Conservation (phyloP, 1,140 invertebrate species). For the Achatina immaculata region DNA sequence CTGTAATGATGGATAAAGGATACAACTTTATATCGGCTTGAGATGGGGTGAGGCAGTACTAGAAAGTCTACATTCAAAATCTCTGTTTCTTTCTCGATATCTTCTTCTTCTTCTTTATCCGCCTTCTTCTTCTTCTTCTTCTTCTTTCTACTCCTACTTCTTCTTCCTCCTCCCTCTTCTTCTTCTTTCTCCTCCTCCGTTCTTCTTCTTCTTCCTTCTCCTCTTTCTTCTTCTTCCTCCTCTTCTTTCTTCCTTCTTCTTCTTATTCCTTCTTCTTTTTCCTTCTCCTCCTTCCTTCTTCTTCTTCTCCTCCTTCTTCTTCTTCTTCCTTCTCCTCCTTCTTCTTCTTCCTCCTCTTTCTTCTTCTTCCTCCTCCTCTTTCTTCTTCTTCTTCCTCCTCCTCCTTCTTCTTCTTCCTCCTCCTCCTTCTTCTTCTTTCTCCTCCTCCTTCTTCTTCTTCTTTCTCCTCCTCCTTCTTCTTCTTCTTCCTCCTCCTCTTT, state of each 20-base stretch:
- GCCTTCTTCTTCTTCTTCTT: slow-evolving; percentile 23
- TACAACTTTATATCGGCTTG: too few relatives aligned
- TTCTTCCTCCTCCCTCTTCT: slow-evolving; percentile 20
- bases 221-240: slow-evolving; percentile 6
- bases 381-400: not conserved
- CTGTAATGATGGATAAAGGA: too few relatives aligned
- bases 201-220: slow-evolving; percentile 28
- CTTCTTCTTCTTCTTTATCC: slow-evolving; percentile 7
- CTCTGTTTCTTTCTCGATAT: not conserved
- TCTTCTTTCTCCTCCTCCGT: slow-evolving; percentile 7
- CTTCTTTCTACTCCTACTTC: slow-evolving; percentile 33
- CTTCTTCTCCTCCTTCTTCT: slow-evolving; percentile 2
- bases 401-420: not conserved
- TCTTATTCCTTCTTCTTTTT: too few relatives aligned
- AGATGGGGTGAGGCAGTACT: too few relatives aligned
- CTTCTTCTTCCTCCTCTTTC: not conserved
- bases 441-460: not conserved
- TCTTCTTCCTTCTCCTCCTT: not conserved
- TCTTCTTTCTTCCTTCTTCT: too few relatives aligned
- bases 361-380: not conserved
- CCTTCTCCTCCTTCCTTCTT: slow-evolving; percentile 17
- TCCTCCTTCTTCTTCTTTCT: not conserved
- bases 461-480: not conserved
- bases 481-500: not conserved
- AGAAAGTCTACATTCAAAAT: too few relatives aligned